Base-by-base conservation (phyloP, 2,888 invertebrate genomes). In the Agrochola circellaris region DNA sequence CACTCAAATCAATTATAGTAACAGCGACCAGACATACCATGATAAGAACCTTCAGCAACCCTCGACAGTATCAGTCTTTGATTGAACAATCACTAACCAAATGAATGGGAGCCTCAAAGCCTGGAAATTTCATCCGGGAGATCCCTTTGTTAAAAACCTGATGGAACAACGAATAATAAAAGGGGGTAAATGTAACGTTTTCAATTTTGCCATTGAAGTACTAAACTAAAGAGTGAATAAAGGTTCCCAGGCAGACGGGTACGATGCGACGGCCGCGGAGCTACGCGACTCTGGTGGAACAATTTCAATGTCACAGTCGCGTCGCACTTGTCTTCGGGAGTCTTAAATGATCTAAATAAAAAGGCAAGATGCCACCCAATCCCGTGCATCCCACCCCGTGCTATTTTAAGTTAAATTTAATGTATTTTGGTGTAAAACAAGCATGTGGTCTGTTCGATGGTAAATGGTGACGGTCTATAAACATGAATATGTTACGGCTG, bases 81-180 rank as follows among this genome's bases (percentile, higher is more conserved):
- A 84, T 81, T 84, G 60, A 75, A 75, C 54, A 75, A 73, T 81
- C 69, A 66, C 58, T 68, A 73, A 73, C 58, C 54, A 58, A 82
- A 60, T 77, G n/a, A 82, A 82, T 73, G 26, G 30, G 61, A 54
- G 51, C 17, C 42, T 74, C 34, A 20, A 51, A 69, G 23, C 15
- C 69, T 65, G 15, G 58, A 65, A 73, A 69, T 74, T 82, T 77
- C 54, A 77, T 77, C 64, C 62, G n/a, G 48, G 15, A 68, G 60
- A 71, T 61, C n/a, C 20, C 45, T 82, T 85, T 85, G 69, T 86
- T 69, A 66, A 13, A 38, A 13, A 38, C 2, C 65, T 51, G 66
- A 75, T 75, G 42, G 30, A 42, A 58, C 56, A 65, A 72, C 65
- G 83, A 78, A 78, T 82, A 82, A 70, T 54, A 58, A 51, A 48